Base-by-base conservation (phyloP, 2,888 invertebrate genomes). In the Alcis repandata region DNA sequence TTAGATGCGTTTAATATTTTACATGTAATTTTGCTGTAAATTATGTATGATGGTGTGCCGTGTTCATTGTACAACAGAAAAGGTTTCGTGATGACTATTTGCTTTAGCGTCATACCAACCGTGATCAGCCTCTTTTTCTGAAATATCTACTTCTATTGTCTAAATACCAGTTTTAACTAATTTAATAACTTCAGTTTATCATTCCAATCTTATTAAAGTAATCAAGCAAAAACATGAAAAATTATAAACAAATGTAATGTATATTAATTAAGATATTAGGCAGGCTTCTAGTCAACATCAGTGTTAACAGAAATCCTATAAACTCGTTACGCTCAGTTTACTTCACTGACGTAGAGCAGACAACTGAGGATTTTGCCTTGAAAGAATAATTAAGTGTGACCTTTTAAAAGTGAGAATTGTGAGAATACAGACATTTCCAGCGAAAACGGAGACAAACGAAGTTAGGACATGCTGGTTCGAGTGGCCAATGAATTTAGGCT, bases 361-460 rank as follows among this genome's bases (percentile, higher is more conserved):
- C 51, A 33, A 27, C 32, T 43, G 40, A 32, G 27, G 51, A 36
- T 51, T 22, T 57, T 36, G 46, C 45, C 56, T 56, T 56, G 56
- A 56, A 53, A 45, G 45, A 20, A 56, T 56, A 56, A 56, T 56
- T 43, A 45, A 45, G 32, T 56, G 45, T 43, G 56, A 56, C 56
- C 56, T 56, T 53, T 53, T 15, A 6, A 54, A 36, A 36, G 36
- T 36, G 19, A 51, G 36, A 36, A 54, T 22, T 43, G 56, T 45
- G 19, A 46, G n/a, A 56, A 32, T 32, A 19, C 2, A 56, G 56
- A 8, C 43, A 20, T 45, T 43, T 19, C 20, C n/a, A 32, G 41
- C 32, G 9, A 43, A n/a, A 13, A 54, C 15, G 3, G 32, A 54
- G 41, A 54, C 54, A 54, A 52, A 54, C 27, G 22, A 45, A 20